Percentiles rank a stretch among this genome's conserved stretches.
phyloP scores from a whole-genome alignment of 2,888 invertebrate species.

The Gnatocerus cornutus region DNA sequence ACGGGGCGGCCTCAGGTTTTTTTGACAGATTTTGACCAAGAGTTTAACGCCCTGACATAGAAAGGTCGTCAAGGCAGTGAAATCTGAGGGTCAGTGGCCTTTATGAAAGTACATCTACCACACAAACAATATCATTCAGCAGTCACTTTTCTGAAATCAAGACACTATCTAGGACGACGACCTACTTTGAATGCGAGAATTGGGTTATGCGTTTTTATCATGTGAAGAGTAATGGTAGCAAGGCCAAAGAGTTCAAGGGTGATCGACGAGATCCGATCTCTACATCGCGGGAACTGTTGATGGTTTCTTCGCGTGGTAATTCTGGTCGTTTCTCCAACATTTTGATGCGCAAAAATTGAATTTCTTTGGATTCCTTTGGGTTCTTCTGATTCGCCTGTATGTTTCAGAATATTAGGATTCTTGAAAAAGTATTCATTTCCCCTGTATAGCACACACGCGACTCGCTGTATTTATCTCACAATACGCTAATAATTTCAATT shows the following conservation, averaged over 20 bases:
- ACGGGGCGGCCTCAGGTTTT: conserved; percentile 19
- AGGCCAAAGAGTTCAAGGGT: conserved; percentile 58
- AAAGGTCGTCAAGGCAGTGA: conserved; percentile 65
- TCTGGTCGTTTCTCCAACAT: too few relatives aligned
- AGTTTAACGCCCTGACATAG: conserved; percentile 61
- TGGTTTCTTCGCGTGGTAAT: conserved; percentile 19
- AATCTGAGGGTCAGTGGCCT: conserved; percentile 64
- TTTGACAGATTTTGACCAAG: conserved; percentile 21
- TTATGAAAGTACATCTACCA: conserved; percentile 59
- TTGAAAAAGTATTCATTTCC: too few relatives aligned
- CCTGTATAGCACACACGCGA: conserved; percentile 1
- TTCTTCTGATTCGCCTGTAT: too few relatives aligned
- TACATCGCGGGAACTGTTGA: conserved; percentile 25
- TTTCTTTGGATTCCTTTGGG: too few relatives aligned
- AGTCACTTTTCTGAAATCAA: conserved; percentile 59
- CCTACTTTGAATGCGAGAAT: conserved; percentile 62
- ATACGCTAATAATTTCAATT: conserved; percentile 25
- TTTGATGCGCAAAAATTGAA: too few relatives aligned
- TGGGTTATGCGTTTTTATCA: conserved; percentile 63
- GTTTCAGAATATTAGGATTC: too few relatives aligned
- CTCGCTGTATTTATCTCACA: conserved; percentile 6
- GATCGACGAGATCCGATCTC: conserved; percentile 44
- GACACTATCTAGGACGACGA: conserved; percentile 59
- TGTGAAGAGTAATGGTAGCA: conserved; percentile 54
- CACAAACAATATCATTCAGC: conserved; percentile 51